A percentile compares a stretch with the other conserved stretches of the same genome.
phyloP scores from a whole-genome alignment of 1,140 invertebrate genomes.

The Phymastichus coffea region DNA sequence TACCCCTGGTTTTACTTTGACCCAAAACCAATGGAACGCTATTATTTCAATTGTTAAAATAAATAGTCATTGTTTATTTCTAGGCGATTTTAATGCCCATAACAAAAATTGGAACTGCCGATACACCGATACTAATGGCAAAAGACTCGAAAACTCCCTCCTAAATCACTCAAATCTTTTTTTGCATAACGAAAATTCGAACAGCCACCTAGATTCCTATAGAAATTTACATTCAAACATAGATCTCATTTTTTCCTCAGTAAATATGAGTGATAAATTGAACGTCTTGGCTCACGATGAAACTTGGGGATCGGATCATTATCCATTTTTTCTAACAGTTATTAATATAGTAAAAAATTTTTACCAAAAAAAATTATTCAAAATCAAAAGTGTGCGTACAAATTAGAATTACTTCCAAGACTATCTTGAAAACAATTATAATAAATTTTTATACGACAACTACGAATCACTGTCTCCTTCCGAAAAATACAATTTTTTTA shows the following conservation, averaged over 20 bases:
- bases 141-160: background rate
- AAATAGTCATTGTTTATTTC: background rate
- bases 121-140: background rate
- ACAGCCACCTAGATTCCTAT: background rate
- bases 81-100: slow-evolving; percentile 7
- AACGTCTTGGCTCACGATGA: slow-evolving; percentile 36
- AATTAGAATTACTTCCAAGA: background rate
- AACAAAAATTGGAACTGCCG: slow-evolving; percentile 6
- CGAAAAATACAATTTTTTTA: background rate
- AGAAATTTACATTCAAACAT: background rate
- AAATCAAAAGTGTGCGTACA: slow-evolving; percentile 10
- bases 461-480: background rate
- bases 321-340: slow-evolving; percentile 34
- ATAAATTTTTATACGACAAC: background rate
- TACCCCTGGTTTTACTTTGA: background rate
- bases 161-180: background rate
- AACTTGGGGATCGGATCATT: slow-evolving; percentile 40
- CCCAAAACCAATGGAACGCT: background rate
- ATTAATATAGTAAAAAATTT: slow-evolving; percentile 27
- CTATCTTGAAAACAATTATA: background rate
- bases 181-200: background rate
- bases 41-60: background rate
- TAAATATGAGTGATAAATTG: background rate
- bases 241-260: slow-evolving; percentile 7
- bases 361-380: slow-evolving; percentile 9